Conservation (phyloP, 2,113 vertebrate genomes). For the Aleadryas rufinucha region DNA sequence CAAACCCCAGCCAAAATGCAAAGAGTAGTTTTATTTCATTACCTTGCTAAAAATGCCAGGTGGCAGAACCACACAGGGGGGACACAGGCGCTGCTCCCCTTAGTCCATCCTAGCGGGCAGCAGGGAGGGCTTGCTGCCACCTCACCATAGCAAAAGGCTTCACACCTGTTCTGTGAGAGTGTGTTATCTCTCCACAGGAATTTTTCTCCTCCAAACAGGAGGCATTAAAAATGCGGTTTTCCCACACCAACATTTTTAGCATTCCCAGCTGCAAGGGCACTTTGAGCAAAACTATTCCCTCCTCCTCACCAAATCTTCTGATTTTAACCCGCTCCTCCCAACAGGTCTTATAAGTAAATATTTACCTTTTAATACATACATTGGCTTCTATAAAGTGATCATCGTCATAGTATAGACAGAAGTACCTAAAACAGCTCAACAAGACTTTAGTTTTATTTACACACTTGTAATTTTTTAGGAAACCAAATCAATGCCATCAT, state of each 20-base stretch:
- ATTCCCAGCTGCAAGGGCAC: neutral
- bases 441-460: neutral
- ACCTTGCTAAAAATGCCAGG: neutral
- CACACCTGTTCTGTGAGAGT: neutral
- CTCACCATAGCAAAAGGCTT: neutral
- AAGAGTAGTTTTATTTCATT: neutral
- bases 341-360: neutral
- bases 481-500: neutral
- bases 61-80: neutral
- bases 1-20: neutral
- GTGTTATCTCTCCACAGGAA: too few relatives aligned
- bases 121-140: rapidly evolving
- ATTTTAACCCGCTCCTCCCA: neutral
- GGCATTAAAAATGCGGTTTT: neutral
- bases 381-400: neutral
- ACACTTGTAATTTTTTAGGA: rapidly evolving
- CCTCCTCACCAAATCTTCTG: neutral
- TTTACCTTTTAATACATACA: neutral
- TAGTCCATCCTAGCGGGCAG: rapidly evolving
- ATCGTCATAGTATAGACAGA: neutral
- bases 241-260: neutral
- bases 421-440: neutral
- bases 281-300: neutral
- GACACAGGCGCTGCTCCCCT: neutral
- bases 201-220: neutral